Evolutionary conservation across 2,113 vertebrate species (phyloP).

Genomic region (Mungos mungo): DNA sequence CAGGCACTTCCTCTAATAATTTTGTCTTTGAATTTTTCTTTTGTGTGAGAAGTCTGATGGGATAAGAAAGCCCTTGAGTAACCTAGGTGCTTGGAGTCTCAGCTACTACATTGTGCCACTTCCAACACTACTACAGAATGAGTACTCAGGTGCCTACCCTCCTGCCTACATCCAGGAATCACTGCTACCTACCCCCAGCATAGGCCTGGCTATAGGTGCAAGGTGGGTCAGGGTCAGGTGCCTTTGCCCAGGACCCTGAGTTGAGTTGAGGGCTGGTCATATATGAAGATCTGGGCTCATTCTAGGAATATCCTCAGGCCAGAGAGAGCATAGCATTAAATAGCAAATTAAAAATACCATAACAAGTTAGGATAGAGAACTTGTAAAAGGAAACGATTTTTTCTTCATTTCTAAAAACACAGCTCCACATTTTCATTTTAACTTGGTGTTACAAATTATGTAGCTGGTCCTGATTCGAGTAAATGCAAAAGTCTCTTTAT

Average conservation of each 20-base stretch:
- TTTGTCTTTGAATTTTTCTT: neutral
- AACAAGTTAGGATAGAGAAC: neutral
- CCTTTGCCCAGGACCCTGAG: neutral
- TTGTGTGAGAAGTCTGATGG: neutral
- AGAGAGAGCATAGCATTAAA: neutral
- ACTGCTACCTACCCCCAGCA: neutral
- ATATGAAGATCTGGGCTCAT: neutral
- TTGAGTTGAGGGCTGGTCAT: neutral
- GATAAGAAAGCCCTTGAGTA: neutral
- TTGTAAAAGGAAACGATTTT: neutral
- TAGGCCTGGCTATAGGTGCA: fast-evolving
- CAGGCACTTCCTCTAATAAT: neutral
- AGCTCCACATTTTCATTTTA: neutral
- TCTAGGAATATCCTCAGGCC: neutral
- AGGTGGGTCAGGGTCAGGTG: neutral
- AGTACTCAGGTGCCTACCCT: fast-evolving
- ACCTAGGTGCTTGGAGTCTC: neutral
- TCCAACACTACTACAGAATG: neutral
- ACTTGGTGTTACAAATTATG: neutral
- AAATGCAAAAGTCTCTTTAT: neutral
- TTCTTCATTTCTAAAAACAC: neutral
- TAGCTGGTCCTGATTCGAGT: neutral
- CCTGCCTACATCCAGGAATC: fast-evolving
- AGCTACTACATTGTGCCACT: neutral
- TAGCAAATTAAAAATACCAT: neutral